Conservation (phyloP, 2,113 vertebrate genomes). For the Cacatua alba region DNA sequence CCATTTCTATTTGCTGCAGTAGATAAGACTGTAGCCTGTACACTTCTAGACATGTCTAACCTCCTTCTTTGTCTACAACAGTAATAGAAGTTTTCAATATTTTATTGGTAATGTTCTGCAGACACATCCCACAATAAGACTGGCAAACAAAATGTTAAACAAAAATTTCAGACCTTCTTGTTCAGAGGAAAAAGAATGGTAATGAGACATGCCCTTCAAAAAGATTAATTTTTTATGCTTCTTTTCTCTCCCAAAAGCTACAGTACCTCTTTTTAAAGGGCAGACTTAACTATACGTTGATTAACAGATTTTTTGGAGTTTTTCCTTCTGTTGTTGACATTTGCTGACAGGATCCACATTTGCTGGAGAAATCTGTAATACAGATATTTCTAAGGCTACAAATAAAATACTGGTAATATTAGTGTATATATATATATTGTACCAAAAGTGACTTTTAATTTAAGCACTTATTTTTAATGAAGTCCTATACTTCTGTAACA, state of each 20-base stretch:
- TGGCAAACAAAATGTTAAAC: neutral
- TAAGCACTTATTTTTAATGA: neutral
- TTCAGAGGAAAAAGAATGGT: neutral
- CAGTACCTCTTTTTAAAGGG: neutral
- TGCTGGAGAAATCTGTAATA: neutral
- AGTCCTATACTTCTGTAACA: neutral
- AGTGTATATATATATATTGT: neutral
- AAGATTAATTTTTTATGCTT: neutral
- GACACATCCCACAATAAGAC: neutral
- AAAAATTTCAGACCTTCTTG: neutral
- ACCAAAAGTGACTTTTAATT: neutral
- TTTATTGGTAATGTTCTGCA: neutral
- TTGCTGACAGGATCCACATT: neutral
- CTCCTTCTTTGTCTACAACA: neutral
- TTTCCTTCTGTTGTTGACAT: neutral
- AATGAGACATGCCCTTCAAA: neutral
- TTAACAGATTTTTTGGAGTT: neutral
- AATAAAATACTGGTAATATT: neutral
- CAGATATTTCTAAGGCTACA: neutral
- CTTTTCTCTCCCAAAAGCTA: neutral
- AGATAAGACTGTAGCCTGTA: neutral
- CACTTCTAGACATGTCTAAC: neutral
- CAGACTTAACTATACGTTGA: neutral
- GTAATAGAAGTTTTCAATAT: neutral
- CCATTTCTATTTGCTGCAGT: neutral